Evolutionary conservation across 2,113 vertebrate genomes (phyloP).

Genomic region (Castor canadensis): DNA sequence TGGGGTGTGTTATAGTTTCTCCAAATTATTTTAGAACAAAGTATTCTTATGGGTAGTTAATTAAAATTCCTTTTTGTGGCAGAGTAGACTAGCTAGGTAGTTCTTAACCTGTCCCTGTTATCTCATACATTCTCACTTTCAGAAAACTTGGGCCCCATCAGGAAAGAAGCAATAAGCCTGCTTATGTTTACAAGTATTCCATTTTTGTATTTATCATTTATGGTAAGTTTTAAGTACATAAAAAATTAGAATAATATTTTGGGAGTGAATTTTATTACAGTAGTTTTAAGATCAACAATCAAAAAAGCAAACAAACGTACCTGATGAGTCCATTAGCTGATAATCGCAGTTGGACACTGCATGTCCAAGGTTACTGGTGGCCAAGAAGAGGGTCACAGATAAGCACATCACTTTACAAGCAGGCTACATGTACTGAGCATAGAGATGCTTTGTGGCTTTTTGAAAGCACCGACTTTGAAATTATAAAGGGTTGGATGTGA

Average conservation of each 20-base stretch:
- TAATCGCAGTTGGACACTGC: background rate
- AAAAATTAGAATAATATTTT: conserved; percentile 9
- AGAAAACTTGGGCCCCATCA: background rate
- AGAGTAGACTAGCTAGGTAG: background rate
- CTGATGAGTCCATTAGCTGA: conserved; percentile 4
- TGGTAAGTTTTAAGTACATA: background rate
- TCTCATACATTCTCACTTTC: background rate
- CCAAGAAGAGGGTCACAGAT: background rate
- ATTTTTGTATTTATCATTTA: conserved; percentile 29
- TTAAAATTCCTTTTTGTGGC: background rate
- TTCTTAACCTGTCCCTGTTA: background rate
- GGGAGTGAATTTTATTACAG: conserved; percentile 15
- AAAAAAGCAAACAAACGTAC: background rate
- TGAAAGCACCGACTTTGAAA: background rate
- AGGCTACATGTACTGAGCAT: background rate
- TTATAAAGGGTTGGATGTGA: background rate
- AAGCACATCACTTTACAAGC: background rate
- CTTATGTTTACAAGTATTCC: conserved; percentile 30
- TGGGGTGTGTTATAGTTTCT: background rate
- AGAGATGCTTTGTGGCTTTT: background rate
- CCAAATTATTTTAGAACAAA: conserved; percentile 1
- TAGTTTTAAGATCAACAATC: background rate
- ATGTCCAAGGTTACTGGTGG: background rate
- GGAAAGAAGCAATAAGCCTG: background rate
- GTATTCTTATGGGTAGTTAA: background rate